A percentile compares a stretch with the other conserved stretches of the same genome.
Evolutionary conservation across 2,888 invertebrate genomes (phyloP).

Genomic region (Serripes groenlandicus): DNA sequence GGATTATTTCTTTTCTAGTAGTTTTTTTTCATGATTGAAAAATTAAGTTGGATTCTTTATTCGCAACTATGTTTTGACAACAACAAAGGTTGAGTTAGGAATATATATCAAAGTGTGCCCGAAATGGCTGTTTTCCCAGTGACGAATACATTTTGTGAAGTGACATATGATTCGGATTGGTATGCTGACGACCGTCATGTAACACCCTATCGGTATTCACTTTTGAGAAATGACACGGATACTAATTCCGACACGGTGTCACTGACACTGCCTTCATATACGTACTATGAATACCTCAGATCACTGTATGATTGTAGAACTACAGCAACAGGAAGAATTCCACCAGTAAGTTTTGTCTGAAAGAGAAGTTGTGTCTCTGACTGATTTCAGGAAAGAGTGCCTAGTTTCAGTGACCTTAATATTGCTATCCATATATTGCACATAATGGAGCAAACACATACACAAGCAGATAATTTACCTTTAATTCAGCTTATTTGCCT

Average conservation of each 20-base stretch:
- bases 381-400: not conserved
- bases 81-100: not conserved
- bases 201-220: constrained; percentile 70
- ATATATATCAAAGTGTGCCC: too few relatives aligned
- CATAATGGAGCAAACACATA: too few relatives aligned
- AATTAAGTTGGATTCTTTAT: not conserved
- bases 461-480: too few relatives aligned
- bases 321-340: constrained; percentile 50
- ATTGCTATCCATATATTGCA: too few relatives aligned
- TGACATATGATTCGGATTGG: constrained; percentile 76
- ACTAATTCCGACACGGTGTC: constrained; percentile 68
- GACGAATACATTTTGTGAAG: constrained; percentile 73
- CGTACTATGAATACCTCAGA: constrained; percentile 73
- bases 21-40: not conserved
- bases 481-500: too few relatives aligned
- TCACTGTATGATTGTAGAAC: constrained; percentile 71
- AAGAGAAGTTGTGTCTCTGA: not conserved
- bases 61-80: not conserved
- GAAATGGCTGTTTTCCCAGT: constrained; percentile 12
- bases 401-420: not conserved
- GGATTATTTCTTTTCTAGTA: too few relatives aligned
- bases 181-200: constrained; percentile 64
- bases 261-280: constrained; percentile 69
- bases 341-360: constrained; percentile 45
- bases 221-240: constrained; percentile 60